Evolutionary conservation across 2,797 vertebrate genomes (phyloP), one percentile per base, ranked within the genome.

Genomic region (Anabacerthia variegaticeps): DNA sequence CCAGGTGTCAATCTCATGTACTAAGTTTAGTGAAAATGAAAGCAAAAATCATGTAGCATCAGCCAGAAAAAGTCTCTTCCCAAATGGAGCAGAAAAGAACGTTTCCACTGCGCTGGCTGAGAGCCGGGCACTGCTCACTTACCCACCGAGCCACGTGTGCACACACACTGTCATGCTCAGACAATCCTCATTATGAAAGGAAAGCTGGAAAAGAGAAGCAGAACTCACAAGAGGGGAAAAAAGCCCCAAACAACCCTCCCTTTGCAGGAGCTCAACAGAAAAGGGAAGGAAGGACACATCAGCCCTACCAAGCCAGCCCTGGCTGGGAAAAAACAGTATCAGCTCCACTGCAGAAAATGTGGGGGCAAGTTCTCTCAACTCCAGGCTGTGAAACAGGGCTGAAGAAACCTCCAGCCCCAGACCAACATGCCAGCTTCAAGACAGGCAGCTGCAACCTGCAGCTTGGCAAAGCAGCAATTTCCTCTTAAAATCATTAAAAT

Each of bases 121-220:
- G 89, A 79, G 43, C 59, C 1, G 18, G 37, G 32, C 0, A 0
- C 36, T 65, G 49, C 30, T 85, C 22, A 77, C 52, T 6, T 6
- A 28, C 22, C 48, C 0, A 0, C 63, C 0, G 4, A 82, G 55
- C 72, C 15, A 14, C 0, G 7, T 19, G 48, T 37, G 36, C 17
- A 16, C 22, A 9, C 2, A 0, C 21, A 21, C 59, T 34, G 23
- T 61, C 56, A 56, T 3, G 6, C 41, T 67, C 41, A 77, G 24
- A 85, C 63, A 51, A 85, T 51, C n/a, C 46, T 44, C 44, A 21
- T 2, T 2, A 11, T 0, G 0, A 73, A 83, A 88, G 65, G 49
- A 92, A 95, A 78, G 49, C 75, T 84, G 76, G 68, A 75, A 88
- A 74, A 74, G 52, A 88, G 61, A 89, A 92, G 85, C 51, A 83